phyloP scores from a whole-genome alignment of 2,113 vertebrate species.

The Barbus barbus region DNA sequence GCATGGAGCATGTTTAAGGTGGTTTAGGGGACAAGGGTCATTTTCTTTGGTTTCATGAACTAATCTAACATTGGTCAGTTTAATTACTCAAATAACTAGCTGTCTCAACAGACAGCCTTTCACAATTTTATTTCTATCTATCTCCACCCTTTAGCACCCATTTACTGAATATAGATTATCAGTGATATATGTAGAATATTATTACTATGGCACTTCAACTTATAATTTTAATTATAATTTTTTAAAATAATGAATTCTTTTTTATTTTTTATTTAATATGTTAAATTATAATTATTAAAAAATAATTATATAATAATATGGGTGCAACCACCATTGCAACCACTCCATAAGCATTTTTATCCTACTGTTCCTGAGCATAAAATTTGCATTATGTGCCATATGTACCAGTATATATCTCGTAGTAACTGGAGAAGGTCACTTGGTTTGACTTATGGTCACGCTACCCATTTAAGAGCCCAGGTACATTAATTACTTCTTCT shows the following conservation, averaged over 20 bases:
- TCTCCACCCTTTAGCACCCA: constrained; percentile 1
- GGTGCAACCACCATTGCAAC: no score
- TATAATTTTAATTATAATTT: no score
- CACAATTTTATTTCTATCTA: constrained; percentile 46
- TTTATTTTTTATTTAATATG: no score
- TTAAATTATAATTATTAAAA: no score
- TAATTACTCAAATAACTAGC: background rate
- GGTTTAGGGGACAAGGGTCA: background rate
- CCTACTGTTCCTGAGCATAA: background rate
- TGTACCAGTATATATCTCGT: background rate
- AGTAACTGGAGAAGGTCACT: constrained; percentile 37
- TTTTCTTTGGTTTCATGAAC: background rate
- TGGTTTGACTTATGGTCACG: constrained; percentile 23
- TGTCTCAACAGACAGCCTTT: constrained; percentile 52
- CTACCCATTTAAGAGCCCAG: constrained; percentile 21
- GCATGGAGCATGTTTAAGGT: background rate
- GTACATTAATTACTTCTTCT: constrained; percentile 6
- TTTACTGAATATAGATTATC: background rate
- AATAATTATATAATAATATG: no score
- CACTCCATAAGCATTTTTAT: background rate
- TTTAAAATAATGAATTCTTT: no score
- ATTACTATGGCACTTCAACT: no score
- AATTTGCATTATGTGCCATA: background rate
- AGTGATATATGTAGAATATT: background rate
- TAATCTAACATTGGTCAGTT: background rate